Base-by-base conservation (phyloP, 2,888 invertebrate genomes). In the Mactromeris polynyma region DNA sequence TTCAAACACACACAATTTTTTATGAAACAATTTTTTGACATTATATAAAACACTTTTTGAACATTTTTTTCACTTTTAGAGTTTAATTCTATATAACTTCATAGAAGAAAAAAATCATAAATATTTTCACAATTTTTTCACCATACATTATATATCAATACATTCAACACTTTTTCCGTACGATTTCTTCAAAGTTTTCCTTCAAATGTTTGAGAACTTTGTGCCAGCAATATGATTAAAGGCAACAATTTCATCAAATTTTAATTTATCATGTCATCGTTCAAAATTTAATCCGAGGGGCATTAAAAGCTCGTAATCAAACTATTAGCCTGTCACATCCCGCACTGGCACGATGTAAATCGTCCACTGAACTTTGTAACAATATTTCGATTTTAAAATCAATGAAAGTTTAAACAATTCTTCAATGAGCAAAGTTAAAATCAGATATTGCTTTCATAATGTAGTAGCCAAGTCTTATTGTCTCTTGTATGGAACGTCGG, bases 331-430 rank as follows among this genome's bases (percentile, higher is more conserved):
- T 17, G 46, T 46, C 11, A 46, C 46, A 46, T 46, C 46, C 46
- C 46, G 46, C 6, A 46, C 11, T 46, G 46, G 11, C 46, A 4
- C n/a, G 2, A 46, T 17, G 14, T 46, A 46, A 9, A 17, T 46
- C 46, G 17, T 73, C 73, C 33, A 73, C 36, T 73, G 11, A 36
- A 73, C 58, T 26, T 64, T 64, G n/a, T 26, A 26, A 64, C 58
- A 64, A 64, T 64, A 9, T 58, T 64, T 64, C 58, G 58, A 73
- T 36, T 33, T 73, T 73, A 31, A 33, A 73, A 36, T 73, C 73
- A 73, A 73, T 73, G 36, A 36, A 14, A 26, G 26, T 73, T 11
- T 33, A 33, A 73, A 73, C 31, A 36, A 73, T 73, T 73, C 73
- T 33, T 36, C 73, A 73, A 73, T 3, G 36, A 73, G 36, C 33